Evolutionary conservation across 2,888 invertebrate species (phyloP).

Genomic region (Hartigia nigra): DNA sequence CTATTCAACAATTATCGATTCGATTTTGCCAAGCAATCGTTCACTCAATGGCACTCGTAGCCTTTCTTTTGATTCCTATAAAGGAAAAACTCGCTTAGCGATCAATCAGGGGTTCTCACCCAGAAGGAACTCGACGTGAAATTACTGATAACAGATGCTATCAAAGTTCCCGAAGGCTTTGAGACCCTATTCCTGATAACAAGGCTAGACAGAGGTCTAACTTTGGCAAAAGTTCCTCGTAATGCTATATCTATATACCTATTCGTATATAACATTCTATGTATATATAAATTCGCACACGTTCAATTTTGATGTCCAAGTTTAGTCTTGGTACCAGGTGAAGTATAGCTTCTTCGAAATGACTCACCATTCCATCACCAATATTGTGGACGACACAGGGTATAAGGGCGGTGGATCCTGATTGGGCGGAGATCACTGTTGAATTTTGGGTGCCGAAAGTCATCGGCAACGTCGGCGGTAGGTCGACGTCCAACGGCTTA

Average conservation of each 20-base stretch:
- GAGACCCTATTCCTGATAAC: background rate
- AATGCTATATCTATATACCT: background rate
- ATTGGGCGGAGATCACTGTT: constrained; percentile 84
- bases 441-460: constrained; percentile 87
- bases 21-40: background rate
- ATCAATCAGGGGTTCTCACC: background rate
- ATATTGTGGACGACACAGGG: constrained; percentile 88
- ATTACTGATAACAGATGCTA: background rate
- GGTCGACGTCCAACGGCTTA: constrained; percentile 57
- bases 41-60: background rate
- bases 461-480: constrained; percentile 71
- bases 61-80: background rate
- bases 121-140: background rate
- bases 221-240: background rate
- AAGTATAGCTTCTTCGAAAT: background rate
- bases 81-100: background rate
- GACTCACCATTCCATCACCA: constrained; percentile 88
- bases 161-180: background rate
- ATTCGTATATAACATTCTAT: background rate
- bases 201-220: background rate
- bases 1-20: background rate
- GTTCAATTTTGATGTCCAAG: background rate
- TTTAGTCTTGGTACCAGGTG: background rate
- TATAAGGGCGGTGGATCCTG: constrained; percentile 84
- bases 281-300: background rate